These are phyloP conservation scores for Ardeotis arabs DNA, from an alignment of 2,113 vertebrate genomes.

Conservation along the genomic window DNA sequence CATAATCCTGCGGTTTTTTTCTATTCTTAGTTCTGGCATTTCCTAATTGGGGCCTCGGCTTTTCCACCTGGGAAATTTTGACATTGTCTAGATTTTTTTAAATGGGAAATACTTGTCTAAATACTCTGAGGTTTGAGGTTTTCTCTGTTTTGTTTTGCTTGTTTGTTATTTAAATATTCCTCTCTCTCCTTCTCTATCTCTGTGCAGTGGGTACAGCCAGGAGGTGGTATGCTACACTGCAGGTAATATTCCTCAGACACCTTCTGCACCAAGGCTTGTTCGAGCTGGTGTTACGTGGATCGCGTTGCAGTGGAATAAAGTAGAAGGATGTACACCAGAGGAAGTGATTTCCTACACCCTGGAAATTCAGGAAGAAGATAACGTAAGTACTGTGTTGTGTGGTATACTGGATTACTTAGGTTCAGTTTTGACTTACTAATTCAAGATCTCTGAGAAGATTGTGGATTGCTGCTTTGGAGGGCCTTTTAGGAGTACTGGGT, in stretches of 20 bases:
- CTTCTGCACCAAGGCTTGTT: conserved; percentile 89
- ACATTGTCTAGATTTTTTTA: background rate
- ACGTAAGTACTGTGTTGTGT: conserved; percentile 72
- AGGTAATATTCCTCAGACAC: conserved; percentile 91
- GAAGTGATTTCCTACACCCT: conserved; percentile 92
- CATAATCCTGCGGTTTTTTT: background rate
- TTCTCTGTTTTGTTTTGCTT: background rate
- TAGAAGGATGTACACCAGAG: conserved; percentile 87
- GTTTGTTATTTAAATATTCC: background rate
- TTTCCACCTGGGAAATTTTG: background rate
- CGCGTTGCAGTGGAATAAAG: conserved; percentile 91
- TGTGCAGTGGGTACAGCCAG: conserved; percentile 89
- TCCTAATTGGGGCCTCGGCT: background rate
- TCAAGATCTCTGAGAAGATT: background rate
- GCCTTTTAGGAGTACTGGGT: background rate
- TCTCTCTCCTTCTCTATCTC: background rate
- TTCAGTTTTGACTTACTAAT: background rate
- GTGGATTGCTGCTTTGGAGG: background rate
- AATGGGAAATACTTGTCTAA: background rate
- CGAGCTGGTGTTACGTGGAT: conserved; percentile 93
- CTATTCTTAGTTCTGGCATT: background rate
- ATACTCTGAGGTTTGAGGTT: background rate
- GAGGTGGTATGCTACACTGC: conserved; percentile 93
- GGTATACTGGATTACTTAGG: background rate
- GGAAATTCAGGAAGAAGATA: conserved; percentile 96